Base-by-base conservation (phyloP, 2,888 invertebrate genomes). In the Pristionchus japonicus region DNA sequence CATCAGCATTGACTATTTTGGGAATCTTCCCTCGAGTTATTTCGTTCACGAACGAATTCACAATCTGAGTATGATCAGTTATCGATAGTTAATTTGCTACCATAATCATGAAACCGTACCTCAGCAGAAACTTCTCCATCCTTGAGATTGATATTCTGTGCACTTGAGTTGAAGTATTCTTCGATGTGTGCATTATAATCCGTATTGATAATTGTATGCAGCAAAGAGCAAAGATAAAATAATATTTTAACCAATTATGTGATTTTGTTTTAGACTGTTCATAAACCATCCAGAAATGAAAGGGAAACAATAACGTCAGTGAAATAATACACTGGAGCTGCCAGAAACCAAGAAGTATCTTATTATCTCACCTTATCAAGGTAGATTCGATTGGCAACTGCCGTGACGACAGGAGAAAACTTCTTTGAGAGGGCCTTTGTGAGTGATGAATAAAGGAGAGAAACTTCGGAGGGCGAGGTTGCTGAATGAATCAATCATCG, bases 11-110 rank as follows among this genome's bases (percentile, higher is more conserved):
- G 84, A 98, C 95, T 1, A 98, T 95, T 92, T 97, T 96, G 91
- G 96, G 96, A 88, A 98, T 98, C 94, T 96, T 97, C 15, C 96
- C 95, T 87, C 97, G 96, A 0, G 98, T 98, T 93, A 97, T 96
- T 11, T 96, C 94, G 93, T 96, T 96, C 67, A 97, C 97, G 97
- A 97, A 98, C 57, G 95, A 92, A 94, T 98, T 98, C 83, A 98
- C 97, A 34, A 34, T 23, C n/a, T 67, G 43, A 91, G 20, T n/a
- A 20, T 9, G 20, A 27, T 67, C 15, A 67, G 31, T 67, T 34
- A 31, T 27, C 64, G 64, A 67, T 67, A 13, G 31, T 1, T 2
- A 27, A 49, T 57, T 49, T 17, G 15, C 2, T 87, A 57, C 34
- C 11, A 7, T 4, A 34, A 17, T 40, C n/a, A n/a, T 17, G 20